phyloP scores from a whole-genome alignment of 2,113 vertebrate genomes.

The Bos taurus region DNA sequence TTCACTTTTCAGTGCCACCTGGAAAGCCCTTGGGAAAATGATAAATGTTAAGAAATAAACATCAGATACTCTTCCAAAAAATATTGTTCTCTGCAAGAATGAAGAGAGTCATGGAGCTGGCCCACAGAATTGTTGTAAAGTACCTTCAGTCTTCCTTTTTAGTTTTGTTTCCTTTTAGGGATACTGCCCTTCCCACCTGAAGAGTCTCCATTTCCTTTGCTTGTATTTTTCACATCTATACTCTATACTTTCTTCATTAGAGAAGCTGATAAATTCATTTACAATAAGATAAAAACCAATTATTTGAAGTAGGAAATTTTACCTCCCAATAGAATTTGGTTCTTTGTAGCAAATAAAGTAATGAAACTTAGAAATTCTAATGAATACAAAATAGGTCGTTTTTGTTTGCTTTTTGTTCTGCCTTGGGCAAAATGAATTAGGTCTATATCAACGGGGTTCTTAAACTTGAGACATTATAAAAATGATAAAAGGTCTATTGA shows the following conservation, averaged over 20 bases:
- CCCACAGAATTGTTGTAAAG: not conserved
- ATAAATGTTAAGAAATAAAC: not conserved
- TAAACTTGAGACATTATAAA: not conserved
- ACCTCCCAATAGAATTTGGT: not conserved
- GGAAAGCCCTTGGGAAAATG: not conserved
- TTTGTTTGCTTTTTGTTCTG: not conserved
- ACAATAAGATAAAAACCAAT: not conserved
- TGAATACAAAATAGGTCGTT: not conserved
- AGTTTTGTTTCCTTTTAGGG: not conserved
- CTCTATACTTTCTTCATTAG: not conserved
- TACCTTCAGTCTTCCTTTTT: too few species aligned
- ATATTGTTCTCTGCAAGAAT: not conserved
- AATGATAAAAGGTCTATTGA: not conserved
- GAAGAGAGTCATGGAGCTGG: not conserved
- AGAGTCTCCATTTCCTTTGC: not conserved
- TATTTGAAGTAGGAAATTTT: not conserved
- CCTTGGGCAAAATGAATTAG: not conserved
- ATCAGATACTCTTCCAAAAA: not conserved
- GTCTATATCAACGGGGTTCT: not conserved
- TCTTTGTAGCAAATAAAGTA: not conserved
- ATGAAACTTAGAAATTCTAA: not conserved
- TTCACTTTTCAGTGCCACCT: not conserved
- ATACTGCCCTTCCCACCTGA: not conserved
- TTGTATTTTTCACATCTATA: not conserved
- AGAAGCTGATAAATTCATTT: not conserved